Evolutionary conservation across 2,888 invertebrate genomes (phyloP), one percentile per base, ranked within the genome.

Genomic region (Cepaea hortensis): DNA sequence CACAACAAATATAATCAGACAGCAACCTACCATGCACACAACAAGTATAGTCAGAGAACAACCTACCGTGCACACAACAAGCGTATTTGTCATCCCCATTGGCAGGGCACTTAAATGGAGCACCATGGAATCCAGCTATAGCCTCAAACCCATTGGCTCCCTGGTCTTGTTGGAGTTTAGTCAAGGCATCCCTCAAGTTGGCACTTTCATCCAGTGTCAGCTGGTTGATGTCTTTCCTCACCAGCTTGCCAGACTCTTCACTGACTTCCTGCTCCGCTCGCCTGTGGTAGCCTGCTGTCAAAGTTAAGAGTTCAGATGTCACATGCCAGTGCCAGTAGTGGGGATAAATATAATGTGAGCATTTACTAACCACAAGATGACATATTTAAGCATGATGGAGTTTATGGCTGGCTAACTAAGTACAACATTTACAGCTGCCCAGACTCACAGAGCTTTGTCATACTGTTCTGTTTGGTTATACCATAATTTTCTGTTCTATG

Each of bases 101-200:
- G 23, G 81, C 84, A 6, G 87, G 86, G 50, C 90, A 90, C 70
- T 61, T 82, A 61, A 85, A 86, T 3, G 90, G 90, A n/a, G 85
- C 89, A 3, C 90, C 90, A 81, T 90, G 90, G 86, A 87, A 90
- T 70, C 88, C 88, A 76, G 90, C 89, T 68, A 89, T 89, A 48
- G 87, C 86, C 73, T 90, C 88, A 79, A 88, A 90, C n/a, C 89
- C 89, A 55, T 87, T 87, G 50, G 84, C 83, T 13, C 88, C 85
- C 35, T 87, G 72, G 81, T 90, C 90, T 77, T 87, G 84, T 84
- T 88, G 86, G 23, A 90, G 85, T 62, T 89, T 85, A 80, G 82
- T 77, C 55, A 90, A 84, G 15, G 90, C 89, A 70, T 88, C 72
- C 76, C 86, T 88, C 48, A 90, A 83, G 55, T 85, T 88, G 70